Evolutionary conservation across 2,888 invertebrate genomes (phyloP).

Genomic region (Clitarchus hookeri): DNA sequence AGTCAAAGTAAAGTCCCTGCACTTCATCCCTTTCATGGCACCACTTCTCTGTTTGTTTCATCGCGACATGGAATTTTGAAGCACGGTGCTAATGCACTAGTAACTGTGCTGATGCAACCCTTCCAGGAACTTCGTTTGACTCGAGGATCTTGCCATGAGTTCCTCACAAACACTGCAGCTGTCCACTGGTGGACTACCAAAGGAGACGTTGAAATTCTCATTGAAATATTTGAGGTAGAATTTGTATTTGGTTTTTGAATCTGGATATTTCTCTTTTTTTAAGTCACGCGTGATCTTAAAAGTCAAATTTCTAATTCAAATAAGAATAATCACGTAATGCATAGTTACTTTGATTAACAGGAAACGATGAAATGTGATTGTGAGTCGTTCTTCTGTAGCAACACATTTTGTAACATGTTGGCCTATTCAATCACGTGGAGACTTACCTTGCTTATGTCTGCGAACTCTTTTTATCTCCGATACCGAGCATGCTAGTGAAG

Average conservation of each 20-base stretch:
- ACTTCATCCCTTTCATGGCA: too few relatives aligned
- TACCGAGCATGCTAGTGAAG: too few relatives aligned
- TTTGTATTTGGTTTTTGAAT: too few relatives aligned
- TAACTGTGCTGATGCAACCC: too few relatives aligned
- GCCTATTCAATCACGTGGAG: neutral
- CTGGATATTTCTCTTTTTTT: constrained; percentile 2
- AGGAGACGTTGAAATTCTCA: neutral
- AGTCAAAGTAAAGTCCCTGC: neutral
- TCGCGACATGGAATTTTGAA: neutral
- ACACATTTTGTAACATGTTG: neutral
- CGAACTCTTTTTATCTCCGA: neutral
- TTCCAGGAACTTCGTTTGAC: neutral
- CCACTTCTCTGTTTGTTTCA: neutral
- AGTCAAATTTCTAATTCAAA: neutral
- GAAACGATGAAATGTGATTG: neutral
- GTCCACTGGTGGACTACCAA: neutral
- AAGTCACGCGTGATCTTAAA: too few relatives aligned
- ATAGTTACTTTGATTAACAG: neutral
- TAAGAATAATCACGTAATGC: neutral
- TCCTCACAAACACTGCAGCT: neutral
- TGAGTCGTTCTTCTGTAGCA: neutral
- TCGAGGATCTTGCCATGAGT: neutral
- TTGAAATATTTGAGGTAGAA: neutral
- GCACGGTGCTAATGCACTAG: neutral
- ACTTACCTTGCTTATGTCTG: neutral